Base-by-base conservation (phyloP, 2,888 invertebrate species). In the Limnephilus marmoratus region DNA sequence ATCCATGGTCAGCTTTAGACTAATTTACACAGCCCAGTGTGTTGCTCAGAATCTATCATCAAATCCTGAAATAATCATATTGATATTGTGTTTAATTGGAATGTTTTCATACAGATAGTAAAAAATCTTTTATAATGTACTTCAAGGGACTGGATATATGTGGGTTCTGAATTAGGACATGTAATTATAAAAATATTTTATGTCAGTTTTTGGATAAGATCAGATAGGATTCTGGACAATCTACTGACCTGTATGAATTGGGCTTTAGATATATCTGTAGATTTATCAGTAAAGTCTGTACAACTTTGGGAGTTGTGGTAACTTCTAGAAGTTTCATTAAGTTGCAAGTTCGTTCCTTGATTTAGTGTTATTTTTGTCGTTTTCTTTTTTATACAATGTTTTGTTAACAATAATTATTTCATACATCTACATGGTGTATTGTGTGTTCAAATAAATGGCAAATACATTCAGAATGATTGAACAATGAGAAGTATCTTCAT, bases 241-340 rank as follows among this genome's bases (percentile, higher is more conserved):
- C 53, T 53, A 18, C 53, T 53, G 68, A 5, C 68, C 68, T 24
- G 24, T 68, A 9, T 68, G 7, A 68, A 68, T 68, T 68, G 68
- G 24, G 24, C 68, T 68, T 68, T 24, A 18, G 68, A 68, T n/a
- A 68, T 68, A 24, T 68, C 9, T 83, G 31, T 83, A 83, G 83
- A 83, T 83, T 83, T 83, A 34, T 37, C 83, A 83, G 83, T 83
- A 34, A 83, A 83, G 41, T 83, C 83, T 68, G 24, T 68, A 24
- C 68, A 68, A 68, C 68, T 68, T 24, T 5, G 68, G 68, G 9
- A 68, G 68, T 68, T 68, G 68, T 24, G 24, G 68, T 68, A 68
- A 24, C 68, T 68, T 68, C 68, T 68, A n/a, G 24, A 68, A 68
- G 68, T 68, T 68, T 68, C 68, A 24, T 68, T 68, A 68, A 68